Evolutionary conservation across 2,113 vertebrate genomes (phyloP), one percentile per base, ranked within the genome.

Genomic region (Cyprinus carpio): DNA sequence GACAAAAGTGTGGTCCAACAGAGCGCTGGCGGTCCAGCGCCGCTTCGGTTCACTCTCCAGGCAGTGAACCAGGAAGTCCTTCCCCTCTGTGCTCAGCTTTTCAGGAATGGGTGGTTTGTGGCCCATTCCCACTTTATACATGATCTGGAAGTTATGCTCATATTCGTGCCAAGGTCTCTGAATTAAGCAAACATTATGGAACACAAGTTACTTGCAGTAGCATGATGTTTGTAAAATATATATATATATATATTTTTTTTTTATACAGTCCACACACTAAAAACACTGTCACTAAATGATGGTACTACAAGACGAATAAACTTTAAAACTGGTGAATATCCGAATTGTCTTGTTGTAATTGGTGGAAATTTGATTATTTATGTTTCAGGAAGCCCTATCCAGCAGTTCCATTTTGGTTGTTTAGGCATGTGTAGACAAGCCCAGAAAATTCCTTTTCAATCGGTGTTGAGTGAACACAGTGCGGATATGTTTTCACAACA

Each of bases 101-200:
- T 99, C 98, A 0, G 98, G 98, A 90, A 99, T 95, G 1, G 98
- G 97, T 0, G 98, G 98, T 89, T 99, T 99, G 86, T 99, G 98
- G 69, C 98, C 98, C 98, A 99, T 99, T 11, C 98, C 98, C 87
- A 99, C 98, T 94, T 96, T 97, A 91, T 99, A 99, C 98, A 99
- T 99, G 82, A 99, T 99, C 94, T 99, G 98, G 90, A 99, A 99
- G 94, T 99, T 99, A 95, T 99, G 98, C 88, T 99, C 98, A 1
- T 98, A 99, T 88, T 99, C 98, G 9, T 99, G 98, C 98, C 98
- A 99, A 1, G 98, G 98, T 87, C 98, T 95, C 98, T 99, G 92
- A 77, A 90, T 87, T 54, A 83, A 40, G 54, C 10, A 40, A 29
- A 84, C 25, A 31, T 18, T 3, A 64, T 2, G 9, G 4, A 54